Conservation (phyloP, 2,888 invertebrate genomes). For the Pyrrhosoma nymphula region DNA sequence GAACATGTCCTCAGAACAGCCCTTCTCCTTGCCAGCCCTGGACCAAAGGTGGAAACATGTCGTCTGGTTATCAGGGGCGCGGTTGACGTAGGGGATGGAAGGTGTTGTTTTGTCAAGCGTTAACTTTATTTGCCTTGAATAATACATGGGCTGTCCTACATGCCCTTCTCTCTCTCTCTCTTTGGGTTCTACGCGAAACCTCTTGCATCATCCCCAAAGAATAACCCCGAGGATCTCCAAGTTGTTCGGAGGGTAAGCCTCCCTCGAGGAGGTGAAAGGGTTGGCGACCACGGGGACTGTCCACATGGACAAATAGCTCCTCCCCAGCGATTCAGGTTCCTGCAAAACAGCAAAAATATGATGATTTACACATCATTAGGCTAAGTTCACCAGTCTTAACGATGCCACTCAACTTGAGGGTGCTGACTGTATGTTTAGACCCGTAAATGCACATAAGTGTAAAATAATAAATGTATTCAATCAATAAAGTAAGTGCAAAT, state of each 20-base stretch:
- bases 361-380: too few species aligned
- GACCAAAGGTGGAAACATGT: not conserved
- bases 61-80: not conserved
- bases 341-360: too few species aligned
- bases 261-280: not conserved
- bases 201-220: not conserved
- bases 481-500: too few species aligned
- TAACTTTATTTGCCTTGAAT: not conserved
- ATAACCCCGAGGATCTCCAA: not conserved
- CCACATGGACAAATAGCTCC: too few species aligned
- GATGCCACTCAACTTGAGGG: too few species aligned
- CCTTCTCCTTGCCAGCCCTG: not conserved
- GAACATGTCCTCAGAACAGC: not conserved
- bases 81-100: not conserved
- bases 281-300: too few species aligned
- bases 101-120: not conserved
- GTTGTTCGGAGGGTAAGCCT: not conserved
- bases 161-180: not conserved
- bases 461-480: too few species aligned
- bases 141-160: not conserved
- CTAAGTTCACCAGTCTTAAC: too few species aligned
- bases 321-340: too few species aligned
- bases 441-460: too few species aligned
- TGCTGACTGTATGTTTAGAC: too few species aligned
- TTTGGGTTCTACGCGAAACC: not conserved